These are phyloP conservation scores for Drosophila paracracens DNA, from an alignment of 2,888 invertebrate genomes.

Conservation along the genomic window DNA sequence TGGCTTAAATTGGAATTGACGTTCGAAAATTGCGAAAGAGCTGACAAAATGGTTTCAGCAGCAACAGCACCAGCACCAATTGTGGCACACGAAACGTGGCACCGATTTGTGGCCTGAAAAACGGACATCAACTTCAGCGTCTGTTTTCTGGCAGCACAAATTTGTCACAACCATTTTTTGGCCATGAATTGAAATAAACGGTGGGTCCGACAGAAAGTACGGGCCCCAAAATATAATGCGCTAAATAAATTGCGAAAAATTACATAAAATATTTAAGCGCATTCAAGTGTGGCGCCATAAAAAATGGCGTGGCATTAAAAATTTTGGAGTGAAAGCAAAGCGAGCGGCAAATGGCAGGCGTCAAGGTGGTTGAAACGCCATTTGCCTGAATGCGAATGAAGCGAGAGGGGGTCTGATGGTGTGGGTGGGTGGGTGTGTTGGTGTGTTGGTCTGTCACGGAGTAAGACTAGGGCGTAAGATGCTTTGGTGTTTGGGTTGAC, in stretches of 20 bases:
- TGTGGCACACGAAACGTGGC: neutral
- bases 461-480: slow-evolving; percentile 14
- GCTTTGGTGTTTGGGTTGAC: slow-evolving; percentile 44
- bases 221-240: slow-evolving; percentile 68
- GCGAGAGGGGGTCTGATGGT: neutral
- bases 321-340: slow-evolving; percentile 74
- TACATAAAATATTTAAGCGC: slow-evolving; percentile 81
- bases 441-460: neutral
- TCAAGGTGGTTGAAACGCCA: slow-evolving; percentile 63
- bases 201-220: slow-evolving; percentile 35
- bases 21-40: slow-evolving; percentile 41
- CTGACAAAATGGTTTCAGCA: slow-evolving; percentile 39
- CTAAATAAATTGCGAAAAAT: slow-evolving; percentile 81
- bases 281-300: slow-evolving; percentile 79
- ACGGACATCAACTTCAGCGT: slow-evolving; percentile 22
- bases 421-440: neutral
- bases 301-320: slow-evolving; percentile 78
- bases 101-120: slow-evolving; percentile 42
- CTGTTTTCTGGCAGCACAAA: slow-evolving; percentile 32
- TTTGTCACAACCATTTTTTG: slow-evolving; percentile 60
- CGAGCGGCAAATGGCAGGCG: slow-evolving; percentile 70
- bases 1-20: slow-evolving; percentile 71
- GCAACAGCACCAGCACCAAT: neutral
- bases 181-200: slow-evolving; percentile 76
- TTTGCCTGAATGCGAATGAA: slow-evolving; percentile 26